These are phyloP conservation scores for Temnothorax ravouxi DNA, from an alignment of 2,888 invertebrate genomes.

Conservation along the genomic window DNA sequence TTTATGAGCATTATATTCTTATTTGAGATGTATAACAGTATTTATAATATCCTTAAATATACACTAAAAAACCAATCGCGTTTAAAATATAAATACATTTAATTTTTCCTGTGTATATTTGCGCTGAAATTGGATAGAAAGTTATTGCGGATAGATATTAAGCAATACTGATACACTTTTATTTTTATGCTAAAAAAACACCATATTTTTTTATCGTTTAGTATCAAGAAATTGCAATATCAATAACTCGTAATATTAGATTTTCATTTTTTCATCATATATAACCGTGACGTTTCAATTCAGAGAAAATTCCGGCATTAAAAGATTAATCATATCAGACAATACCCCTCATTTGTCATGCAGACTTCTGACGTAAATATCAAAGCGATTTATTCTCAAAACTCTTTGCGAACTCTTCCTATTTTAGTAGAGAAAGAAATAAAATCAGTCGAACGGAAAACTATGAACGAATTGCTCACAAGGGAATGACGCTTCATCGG, in stretches of 20 bases:
- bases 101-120: not conserved
- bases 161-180: conserved; percentile 19
- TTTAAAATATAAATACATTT: conserved; percentile 16
- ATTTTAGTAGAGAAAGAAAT: conserved; percentile 11
- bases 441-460: conserved; percentile 9
- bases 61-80: not conserved
- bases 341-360: not conserved
- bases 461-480: conserved; percentile 9
- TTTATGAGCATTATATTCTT: not conserved
- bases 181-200: not conserved
- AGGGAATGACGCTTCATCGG: conserved; percentile 6
- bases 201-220: not conserved
- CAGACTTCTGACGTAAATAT: conserved; percentile 8
- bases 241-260: not conserved
- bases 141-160: conserved; percentile 17
- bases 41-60: not conserved
- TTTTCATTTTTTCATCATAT: not conserved
- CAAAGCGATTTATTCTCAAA: not conserved
- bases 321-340: conserved; percentile 44
- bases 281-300: not conserved
- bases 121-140: conserved; percentile 13
- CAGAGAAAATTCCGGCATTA: conserved; percentile 11
- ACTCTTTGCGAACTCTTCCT: conserved; percentile 2
- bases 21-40: not conserved
- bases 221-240: not conserved